Conservation (phyloP, 1,140 invertebrate genomes). For the Acromyrmex echinatior region DNA sequence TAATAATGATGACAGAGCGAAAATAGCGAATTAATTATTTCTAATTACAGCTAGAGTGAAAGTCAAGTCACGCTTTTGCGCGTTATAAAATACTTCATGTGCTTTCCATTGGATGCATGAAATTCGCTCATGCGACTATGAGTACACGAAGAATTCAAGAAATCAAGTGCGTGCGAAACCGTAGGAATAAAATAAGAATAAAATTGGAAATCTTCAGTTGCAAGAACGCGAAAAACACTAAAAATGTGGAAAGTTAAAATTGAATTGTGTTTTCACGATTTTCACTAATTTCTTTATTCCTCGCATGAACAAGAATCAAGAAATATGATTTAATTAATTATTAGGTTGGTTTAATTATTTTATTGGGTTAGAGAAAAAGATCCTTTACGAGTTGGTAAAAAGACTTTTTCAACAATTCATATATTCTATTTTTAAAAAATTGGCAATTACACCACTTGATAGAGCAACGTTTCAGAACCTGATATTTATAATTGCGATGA, state of each 20-base stretch:
- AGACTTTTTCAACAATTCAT: no score
- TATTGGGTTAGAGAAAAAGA: no score
- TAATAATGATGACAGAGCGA: background rate
- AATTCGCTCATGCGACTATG: background rate
- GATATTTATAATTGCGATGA: no score
- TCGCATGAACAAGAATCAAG: background rate
- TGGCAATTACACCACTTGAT: no score
- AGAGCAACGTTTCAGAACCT: no score
- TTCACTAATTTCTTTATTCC: conserved; percentile 8
- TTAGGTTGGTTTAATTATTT: no score
- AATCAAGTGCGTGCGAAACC: background rate
- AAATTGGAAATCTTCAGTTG: background rate
- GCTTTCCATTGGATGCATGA: background rate
- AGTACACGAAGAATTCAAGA: background rate
- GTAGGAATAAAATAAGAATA: background rate
- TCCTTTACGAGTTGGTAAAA: no score
- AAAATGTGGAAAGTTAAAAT: background rate
- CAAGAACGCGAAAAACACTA: background rate
- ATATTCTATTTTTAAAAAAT: no score
- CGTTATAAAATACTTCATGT: background rate
- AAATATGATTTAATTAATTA: background rate
- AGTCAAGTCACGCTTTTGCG: background rate
- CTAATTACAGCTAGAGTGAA: conserved; percentile 14
- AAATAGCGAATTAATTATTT: conserved; percentile 28
- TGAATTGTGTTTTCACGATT: background rate